Percentiles rank a stretch among this genome's conserved stretches.
These are phyloP conservation scores for Trachops cirrhosus DNA, from an alignment of 2,797 vertebrate species.

Conservation along the genomic window DNA sequence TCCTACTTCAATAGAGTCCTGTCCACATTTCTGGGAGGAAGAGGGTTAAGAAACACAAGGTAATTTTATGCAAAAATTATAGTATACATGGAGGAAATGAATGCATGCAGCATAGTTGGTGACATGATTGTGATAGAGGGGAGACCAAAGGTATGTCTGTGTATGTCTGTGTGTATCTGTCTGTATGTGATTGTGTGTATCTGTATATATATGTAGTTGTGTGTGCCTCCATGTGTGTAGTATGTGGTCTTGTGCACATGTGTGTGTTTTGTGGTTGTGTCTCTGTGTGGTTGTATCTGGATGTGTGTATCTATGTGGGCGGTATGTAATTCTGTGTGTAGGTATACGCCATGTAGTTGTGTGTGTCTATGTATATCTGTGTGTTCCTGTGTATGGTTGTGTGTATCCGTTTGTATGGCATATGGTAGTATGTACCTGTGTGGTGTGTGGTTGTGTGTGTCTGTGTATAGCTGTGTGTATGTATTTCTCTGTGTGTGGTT, in stretches of 20 bases:
- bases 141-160: background rate
- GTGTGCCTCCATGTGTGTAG: too few relatives aligned
- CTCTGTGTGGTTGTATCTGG: background rate
- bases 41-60: background rate
- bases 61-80: background rate
- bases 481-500: too few relatives aligned
- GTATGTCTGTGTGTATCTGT: background rate
- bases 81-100: background rate
- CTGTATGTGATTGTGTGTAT: background rate
- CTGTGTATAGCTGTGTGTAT: too few relatives aligned
- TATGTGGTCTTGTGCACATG: fast-evolving
- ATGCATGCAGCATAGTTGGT: background rate
- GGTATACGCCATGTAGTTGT: background rate
- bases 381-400: background rate
- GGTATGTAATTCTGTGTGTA: background rate
- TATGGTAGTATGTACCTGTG: background rate
- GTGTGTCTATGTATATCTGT: background rate
- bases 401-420: background rate
- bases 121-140: background rate
- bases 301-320: background rate
- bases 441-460: background rate
- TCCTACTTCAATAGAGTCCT: background rate
- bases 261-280: background rate
- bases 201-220: too few relatives aligned
- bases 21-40: background rate